These are phyloP conservation scores for Drosophila pullipes DNA, from an alignment of 2,888 invertebrate genomes.

Conservation along the genomic window DNA sequence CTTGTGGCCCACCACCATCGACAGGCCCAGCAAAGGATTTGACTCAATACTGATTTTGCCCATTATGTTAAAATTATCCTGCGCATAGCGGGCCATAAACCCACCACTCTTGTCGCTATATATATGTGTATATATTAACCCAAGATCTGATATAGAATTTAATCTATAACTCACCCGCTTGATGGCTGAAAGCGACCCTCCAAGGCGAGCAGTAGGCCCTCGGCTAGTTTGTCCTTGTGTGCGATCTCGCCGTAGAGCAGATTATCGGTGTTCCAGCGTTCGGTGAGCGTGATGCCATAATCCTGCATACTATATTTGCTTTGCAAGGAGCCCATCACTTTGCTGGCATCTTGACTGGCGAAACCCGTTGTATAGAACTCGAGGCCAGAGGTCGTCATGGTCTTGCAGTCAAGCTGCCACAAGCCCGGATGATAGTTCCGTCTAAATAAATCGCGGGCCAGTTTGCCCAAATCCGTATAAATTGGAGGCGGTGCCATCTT, in stretches of 20 bases:
- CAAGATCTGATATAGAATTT: not conserved
- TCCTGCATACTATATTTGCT: conserved; percentile 96
- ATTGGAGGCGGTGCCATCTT: conserved; percentile 96
- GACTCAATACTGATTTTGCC: conserved; percentile 92
- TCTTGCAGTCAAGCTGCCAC: conserved; percentile 96
- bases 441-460: conserved; percentile 96
- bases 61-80: conserved; percentile 92
- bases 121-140: not conserved
- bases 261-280: conserved; percentile 99
- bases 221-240: conserved; percentile 93
- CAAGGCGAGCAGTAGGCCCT: conserved; percentile 94
- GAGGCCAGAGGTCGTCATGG: conserved; percentile 95
- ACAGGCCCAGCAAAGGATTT: conserved; percentile 91
- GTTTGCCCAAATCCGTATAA: conserved; percentile 97
- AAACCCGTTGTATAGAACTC: conserved; percentile 95
- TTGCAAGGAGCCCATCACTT: conserved; percentile 94
- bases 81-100: conserved; percentile 92
- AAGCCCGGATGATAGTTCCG: conserved; percentile 98
- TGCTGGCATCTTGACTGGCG: conserved; percentile 95
- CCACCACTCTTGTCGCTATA: conserved; percentile 88
- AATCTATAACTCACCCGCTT: conserved; percentile 87
- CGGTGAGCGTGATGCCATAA: conserved; percentile 95
- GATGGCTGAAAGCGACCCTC: conserved; percentile 97
- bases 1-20: conserved; percentile 93
- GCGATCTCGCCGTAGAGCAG: conserved; percentile 94